These are phyloP conservation scores for Ammospiza caudacuta DNA, from an alignment of 2,113 vertebrate genomes.

Conservation along the genomic window DNA sequence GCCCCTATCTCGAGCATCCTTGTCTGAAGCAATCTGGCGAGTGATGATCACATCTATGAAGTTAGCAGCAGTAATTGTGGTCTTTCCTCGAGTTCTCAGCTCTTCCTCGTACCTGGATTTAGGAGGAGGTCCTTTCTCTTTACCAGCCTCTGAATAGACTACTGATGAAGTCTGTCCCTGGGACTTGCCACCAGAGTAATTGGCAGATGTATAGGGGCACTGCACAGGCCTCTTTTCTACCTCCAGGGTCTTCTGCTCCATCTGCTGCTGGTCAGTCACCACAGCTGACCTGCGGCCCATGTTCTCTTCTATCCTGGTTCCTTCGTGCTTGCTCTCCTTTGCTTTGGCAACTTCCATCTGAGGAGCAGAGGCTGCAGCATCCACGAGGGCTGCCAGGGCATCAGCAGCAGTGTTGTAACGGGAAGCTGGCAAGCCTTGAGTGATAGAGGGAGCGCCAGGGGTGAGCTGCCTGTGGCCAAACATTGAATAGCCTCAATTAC, in stretches of 20 bases:
- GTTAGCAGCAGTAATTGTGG: constrained; percentile 96
- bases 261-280: constrained; percentile 80
- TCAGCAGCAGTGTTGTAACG: constrained; percentile 95
- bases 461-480: constrained; percentile 79
- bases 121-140: constrained; percentile 91
- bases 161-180: constrained; percentile 78
- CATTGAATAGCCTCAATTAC: neutral
- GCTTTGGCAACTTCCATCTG: constrained; percentile 93
- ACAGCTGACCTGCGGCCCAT: constrained; percentile 79
- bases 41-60: constrained; percentile 99
- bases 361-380: constrained; percentile 91
- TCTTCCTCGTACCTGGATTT: constrained; percentile 98
- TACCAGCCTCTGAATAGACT: constrained; percentile 85
- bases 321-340: constrained; percentile 91
- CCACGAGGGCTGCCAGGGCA: constrained; percentile 92
- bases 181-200: constrained; percentile 83
- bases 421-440: constrained; percentile 82
- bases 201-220: constrained; percentile 78
- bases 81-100: constrained; percentile 94
- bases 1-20: constrained; percentile 91
- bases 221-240: constrained; percentile 83
- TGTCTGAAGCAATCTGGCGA: constrained; percentile 95
- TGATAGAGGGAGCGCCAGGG: constrained; percentile 76
- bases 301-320: constrained; percentile 84
- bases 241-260: constrained; percentile 78